These are phyloP conservation scores for Abramis brama DNA, from an alignment of 2,113 vertebrate species.

Conservation along the genomic window DNA sequence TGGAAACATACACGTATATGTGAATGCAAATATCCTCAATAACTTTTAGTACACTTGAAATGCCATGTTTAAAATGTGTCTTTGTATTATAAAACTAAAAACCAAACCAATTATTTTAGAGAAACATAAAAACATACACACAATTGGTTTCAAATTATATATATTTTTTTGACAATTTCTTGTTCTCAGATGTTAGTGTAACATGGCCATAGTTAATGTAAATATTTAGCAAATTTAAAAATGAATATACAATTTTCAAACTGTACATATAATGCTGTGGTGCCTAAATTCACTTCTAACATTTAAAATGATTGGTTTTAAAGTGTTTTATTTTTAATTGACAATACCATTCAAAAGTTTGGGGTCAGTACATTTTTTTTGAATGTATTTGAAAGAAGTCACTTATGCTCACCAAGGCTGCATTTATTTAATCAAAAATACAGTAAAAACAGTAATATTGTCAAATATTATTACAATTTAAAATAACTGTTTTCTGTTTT, in stretches of 20 bases:
- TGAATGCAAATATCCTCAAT: not conserved
- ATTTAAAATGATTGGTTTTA: not conserved
- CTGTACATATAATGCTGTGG: not conserved
- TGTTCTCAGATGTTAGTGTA: not conserved
- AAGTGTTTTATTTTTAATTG: not conserved
- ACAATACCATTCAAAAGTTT: not conserved
- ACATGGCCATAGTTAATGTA: not conserved
- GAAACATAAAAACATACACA: not conserved
- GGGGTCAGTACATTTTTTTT: not conserved
- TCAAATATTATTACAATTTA: not conserved
- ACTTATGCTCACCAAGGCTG: not conserved
- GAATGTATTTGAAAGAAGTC: no score
- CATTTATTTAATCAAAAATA: not conserved
- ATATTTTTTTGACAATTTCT: no score
- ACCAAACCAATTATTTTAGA: not conserved
- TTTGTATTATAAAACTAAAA: not conserved
- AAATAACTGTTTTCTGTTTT: not conserved
- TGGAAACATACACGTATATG: not conserved
- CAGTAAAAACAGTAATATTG: not conserved
- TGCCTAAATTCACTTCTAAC: not conserved
- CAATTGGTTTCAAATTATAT: not conserved
- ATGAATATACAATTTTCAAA: not conserved
- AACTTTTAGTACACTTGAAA: not conserved
- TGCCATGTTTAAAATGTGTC: not conserved
- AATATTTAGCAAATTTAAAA: not conserved